Evolutionary conservation across 2,888 invertebrate species (phyloP).

Genomic region (Quadroppia sp.): DNA sequence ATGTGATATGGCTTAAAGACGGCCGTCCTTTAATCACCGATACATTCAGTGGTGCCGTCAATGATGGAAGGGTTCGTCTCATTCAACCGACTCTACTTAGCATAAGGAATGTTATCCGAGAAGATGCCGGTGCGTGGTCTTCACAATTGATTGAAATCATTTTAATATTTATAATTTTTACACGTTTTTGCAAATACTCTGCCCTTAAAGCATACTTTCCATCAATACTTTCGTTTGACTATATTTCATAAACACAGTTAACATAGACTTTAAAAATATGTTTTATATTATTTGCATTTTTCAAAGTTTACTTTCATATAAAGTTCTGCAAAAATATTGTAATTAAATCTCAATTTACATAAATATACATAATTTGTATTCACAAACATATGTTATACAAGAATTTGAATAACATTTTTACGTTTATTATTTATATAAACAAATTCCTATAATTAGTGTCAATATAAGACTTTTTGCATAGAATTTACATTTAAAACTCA

Average conservation of each 20-base stretch:
- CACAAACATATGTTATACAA: neutral
- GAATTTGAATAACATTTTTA: neutral
- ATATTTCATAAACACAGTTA: neutral
- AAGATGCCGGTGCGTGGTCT: slow-evolving; percentile 38
- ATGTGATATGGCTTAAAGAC: slow-evolving; percentile 67
- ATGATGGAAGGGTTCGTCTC: slow-evolving; percentile 38
- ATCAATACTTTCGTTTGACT: neutral
- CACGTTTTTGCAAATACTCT: too few relatives aligned
- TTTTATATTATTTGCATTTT: too few relatives aligned
- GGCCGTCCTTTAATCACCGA: slow-evolving; percentile 59
- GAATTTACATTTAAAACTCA: too few relatives aligned
- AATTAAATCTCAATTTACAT: slow-evolving; percentile 19
- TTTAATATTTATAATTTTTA: neutral
- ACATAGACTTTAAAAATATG: neutral
- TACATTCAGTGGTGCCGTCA: slow-evolving; percentile 30
- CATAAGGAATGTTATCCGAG: slow-evolving; percentile 40
- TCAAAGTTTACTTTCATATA: too few relatives aligned
- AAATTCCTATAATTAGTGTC: neutral
- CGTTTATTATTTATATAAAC: neutral
- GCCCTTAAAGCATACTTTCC: slow-evolving; percentile 6
- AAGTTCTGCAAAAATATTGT: neutral
- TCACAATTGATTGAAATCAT: neutral
- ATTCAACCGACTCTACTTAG: slow-evolving; percentile 38
- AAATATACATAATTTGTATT: neutral
- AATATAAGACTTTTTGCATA: too few relatives aligned